Conservation (phyloP, 2,888 invertebrate species). For the Eupithecia abbreviata region DNA sequence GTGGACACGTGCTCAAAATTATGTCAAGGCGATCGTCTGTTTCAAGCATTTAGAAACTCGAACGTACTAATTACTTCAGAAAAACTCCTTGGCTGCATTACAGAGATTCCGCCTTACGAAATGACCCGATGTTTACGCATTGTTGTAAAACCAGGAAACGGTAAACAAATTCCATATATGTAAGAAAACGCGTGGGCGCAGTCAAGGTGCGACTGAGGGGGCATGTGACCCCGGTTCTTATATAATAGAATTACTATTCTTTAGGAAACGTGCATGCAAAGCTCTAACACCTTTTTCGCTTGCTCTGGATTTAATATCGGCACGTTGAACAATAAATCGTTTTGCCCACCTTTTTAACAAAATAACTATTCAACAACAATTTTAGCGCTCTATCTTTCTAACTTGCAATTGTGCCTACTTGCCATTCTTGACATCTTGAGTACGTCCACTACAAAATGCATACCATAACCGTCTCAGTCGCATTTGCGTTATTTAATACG, state of each 20-base stretch:
- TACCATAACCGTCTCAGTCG: slow-evolving; percentile 42
- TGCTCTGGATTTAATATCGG: too few species aligned
- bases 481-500: slow-evolving; percentile 46
- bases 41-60: slow-evolving; percentile 19
- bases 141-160: slow-evolving; percentile 38
- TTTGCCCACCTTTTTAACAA: too few species aligned
- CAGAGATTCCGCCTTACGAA: slow-evolving; percentile 34
- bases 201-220: slow-evolving; percentile 12
- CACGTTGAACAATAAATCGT: too few species aligned
- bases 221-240: slow-evolving; percentile 2
- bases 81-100: slow-evolving; percentile 25
- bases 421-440: slow-evolving; percentile 6
- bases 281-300: background rate
- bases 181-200: slow-evolving; percentile 24
- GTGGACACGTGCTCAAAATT: background rate
- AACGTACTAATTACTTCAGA: slow-evolving; percentile 17
- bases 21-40: slow-evolving; percentile 14
- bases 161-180: slow-evolving; percentile 35
- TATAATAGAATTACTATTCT: slow-evolving; percentile 12
- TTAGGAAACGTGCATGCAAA: background rate
- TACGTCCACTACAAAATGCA: slow-evolving; percentile 27
- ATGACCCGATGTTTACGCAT: slow-evolving; percentile 26
- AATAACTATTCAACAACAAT: too few species aligned
- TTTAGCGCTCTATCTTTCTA: background rate
- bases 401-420: background rate